phyloP scores from a whole-genome alignment of 2,797 vertebrate species.

The Sphenopsis melanotis region DNA sequence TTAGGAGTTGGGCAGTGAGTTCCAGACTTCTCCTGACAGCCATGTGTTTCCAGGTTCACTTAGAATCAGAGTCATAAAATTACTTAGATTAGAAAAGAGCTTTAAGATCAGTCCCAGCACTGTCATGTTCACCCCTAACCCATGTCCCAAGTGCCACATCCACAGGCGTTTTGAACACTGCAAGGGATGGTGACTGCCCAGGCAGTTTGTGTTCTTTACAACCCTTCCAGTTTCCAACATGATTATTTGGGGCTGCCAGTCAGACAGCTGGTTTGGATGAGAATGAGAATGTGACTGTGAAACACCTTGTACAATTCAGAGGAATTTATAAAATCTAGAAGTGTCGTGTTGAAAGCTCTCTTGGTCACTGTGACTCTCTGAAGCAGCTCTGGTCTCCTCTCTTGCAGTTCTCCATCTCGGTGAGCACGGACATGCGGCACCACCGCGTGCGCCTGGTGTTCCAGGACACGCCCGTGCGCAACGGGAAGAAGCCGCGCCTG shows the following conservation, averaged over 20 bases:
- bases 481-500: conserved; percentile 81
- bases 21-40: neutral
- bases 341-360: neutral
- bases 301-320: neutral
- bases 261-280: neutral
- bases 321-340: neutral
- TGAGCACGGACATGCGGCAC: conserved; percentile 97
- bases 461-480: conserved; percentile 85
- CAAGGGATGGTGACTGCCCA: neutral
- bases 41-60: neutral
- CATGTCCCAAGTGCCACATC: neutral
- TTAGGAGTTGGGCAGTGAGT: neutral
- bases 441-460: conserved; percentile 92
- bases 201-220: neutral
- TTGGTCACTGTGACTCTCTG: neutral
- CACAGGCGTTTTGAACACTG: neutral
- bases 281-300: neutral
- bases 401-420: conserved; percentile 88
- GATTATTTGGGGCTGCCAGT: neutral
- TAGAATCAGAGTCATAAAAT: neutral
- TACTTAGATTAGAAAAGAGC: neutral
- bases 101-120: neutral
- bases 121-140: neutral
- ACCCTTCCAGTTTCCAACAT: neutral
- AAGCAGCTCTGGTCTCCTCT: neutral